Conservation (phyloP, 2,888 invertebrate species). For the Plebejus melissa region DNA sequence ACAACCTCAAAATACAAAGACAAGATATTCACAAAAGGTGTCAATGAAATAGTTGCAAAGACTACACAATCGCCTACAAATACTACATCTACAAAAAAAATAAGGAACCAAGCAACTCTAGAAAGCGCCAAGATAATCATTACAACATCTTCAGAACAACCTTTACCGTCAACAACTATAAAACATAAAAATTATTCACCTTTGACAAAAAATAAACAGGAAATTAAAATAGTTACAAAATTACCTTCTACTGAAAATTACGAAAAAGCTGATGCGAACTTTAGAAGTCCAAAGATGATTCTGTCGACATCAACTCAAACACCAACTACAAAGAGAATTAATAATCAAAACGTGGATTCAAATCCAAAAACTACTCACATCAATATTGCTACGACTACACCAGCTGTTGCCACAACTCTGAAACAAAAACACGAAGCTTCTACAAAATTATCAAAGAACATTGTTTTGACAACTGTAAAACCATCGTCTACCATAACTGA, state of each 20-base stretch:
- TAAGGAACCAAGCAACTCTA: background rate
- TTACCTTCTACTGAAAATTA: background rate
- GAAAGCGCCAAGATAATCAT: background rate
- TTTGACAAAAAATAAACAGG: background rate
- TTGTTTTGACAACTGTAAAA: background rate
- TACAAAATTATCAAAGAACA: background rate
- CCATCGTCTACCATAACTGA: background rate
- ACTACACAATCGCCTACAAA: background rate
- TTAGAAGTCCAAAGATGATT: background rate
- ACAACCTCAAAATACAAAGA: background rate
- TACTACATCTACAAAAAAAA: background rate
- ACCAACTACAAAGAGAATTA: too few species aligned
- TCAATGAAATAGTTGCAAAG: background rate
- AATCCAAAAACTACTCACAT: too few species aligned
- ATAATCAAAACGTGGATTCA: too few species aligned
- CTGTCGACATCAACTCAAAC: background rate
- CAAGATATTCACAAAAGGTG: background rate
- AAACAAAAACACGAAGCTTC: too few species aligned
- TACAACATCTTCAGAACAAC: background rate
- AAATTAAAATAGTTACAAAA: background rate
- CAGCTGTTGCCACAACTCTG: too few species aligned
- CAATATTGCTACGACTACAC: too few species aligned
- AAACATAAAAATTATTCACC: background rate
- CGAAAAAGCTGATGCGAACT: background rate
- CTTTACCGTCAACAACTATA: background rate